Base-by-base conservation (phyloP, 2,888 invertebrate genomes). In the Parthenolecanium corni region DNA sequence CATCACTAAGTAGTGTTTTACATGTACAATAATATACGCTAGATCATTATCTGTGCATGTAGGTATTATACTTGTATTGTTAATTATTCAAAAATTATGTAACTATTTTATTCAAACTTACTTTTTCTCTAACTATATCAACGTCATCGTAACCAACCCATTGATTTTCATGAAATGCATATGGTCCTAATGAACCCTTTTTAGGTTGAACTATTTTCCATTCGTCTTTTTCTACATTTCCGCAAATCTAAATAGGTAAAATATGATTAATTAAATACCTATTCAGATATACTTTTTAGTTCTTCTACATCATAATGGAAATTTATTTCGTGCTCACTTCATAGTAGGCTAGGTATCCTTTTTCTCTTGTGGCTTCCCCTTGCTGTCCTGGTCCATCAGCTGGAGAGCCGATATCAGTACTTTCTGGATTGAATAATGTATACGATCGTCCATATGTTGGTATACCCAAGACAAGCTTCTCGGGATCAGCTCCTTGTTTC, bases 111-210 rank as follows among this genome's bases (percentile, higher is more conserved):
- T 2, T 12, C 23, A 31, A 12, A 12, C 25, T 53, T 64, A 69
- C 69, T 78, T 93, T 70, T 51, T 67, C 54, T 53, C 67, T 68
- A 21, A 68, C 69, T 40, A 70, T 70, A 52, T 68, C 66, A 67
- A 87, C 82, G 70, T 93, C 93, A 70, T 93, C 93, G 71, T 89
- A 93, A 0, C 92, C 91, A 1, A 93, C 92, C 93, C 93, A 94
- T 74, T 92, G 92, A 74, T 91, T 86, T 21, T 82, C 88, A 67
- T 82, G 82, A 73, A 78, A 88, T 1, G 93, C 92, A 70, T 90
- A 92, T 0, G 95, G 94, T 0, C 91, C 93, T 84, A 92, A 86
- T 0, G 86, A 86, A 25, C 81, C 80, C 0, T 84, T 79, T 74
- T 89, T 85, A 0, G 89, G 88, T 66, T 89, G 82, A 67, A 86